Evolutionary conservation across 2,113 vertebrate genomes (phyloP), one percentile per base, ranked within the genome.

Genomic region (Saguinus midas): DNA sequence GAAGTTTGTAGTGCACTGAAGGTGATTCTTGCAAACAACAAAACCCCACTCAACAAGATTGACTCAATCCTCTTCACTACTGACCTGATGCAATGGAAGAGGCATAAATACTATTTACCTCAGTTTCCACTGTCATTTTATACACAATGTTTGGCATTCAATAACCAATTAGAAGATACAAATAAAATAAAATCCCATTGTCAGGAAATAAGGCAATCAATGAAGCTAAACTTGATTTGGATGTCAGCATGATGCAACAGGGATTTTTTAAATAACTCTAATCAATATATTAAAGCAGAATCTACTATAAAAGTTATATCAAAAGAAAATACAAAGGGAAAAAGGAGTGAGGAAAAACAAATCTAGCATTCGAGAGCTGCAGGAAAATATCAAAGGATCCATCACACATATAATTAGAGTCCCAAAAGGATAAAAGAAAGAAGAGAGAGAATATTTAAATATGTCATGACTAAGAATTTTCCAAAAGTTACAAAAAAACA

Each of bases 381-480:
- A n/a, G 40, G 29, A 82, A 55, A 90, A 61, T 55, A 72, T 89
- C 68, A 87, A 89, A 95, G n/a, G 29, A 5, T 52, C 21, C 81
- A n/a, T 57, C 11, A 35, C 43, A 73, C 1, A 75, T 18, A 8
- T 9, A 70, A 70, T 5, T 58, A 13, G 75, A 87, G 23, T 64
- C 29, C 40, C 85, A 61, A 3, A 43, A 84, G 21, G 48, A 92
- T n/a, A 85, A 88, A 18, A 88, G 52, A 91, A 75, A 76, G 8
- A 93, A 6, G 8, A 29, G 3, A 79, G 14, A 83, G 29, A 78
- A 92, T 80, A 94, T 73, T 21, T 86, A 27, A 91, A 82, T 52
- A 8, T 61, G 73, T 27, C 73, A 73, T 43, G 55, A 55, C 55
- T 72, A 75, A 96, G 40, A 94, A 87, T 81, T 96, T 94, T 55